Base-by-base conservation (phyloP, 1,140 invertebrate species). In the Papilio dardanus region DNA sequence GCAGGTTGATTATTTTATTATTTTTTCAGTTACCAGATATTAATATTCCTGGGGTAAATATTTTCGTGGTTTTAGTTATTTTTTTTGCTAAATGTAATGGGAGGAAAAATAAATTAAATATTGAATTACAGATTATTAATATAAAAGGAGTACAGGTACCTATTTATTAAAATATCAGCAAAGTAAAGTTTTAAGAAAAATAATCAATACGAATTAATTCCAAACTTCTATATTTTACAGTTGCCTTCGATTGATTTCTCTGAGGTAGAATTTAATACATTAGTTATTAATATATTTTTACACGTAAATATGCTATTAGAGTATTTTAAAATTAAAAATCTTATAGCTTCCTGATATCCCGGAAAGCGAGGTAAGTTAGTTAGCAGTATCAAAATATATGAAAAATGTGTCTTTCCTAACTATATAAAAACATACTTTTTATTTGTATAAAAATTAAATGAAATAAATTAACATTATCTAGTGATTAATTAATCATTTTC, bases 11-110 rank as follows among this genome's bases (percentile, higher is more conserved):
- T 16, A 28, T 4, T 58, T 28, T 14, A 28, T 30, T 16, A 28
- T 4, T 28, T 58, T 62, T 62, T 62, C 54, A 62, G 54, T 62
- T 62, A n/a, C 54, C 54, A 4, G 54, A 62, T 28, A 62, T 62
- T 28, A 62, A 62, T 62, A 62, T 62, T 62, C 54, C 54, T 14
- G 54, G 54, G 54, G 54, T 62, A 28, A 62, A 62, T 62, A 58
- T 58, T 58, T 8, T n/a, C 2, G 35, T n/a, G n/a, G n/a, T n/a
- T n/a, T n/a, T n/a, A n/a, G n/a, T n/a, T n/a, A n/a, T n/a, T n/a
- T n/a, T n/a, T n/a, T n/a, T n/a, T n/a, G n/a, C n/a, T n/a, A n/a
- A n/a, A n/a, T n/a, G n/a, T n/a, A n/a, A n/a, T n/a, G n/a, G n/a
- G n/a, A n/a, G n/a, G n/a, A n/a, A n/a, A n/a, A n/a, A n/a, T 19